Base-by-base conservation (phyloP, 1,140 invertebrate genomes). In the Zaprionus inermis region DNA sequence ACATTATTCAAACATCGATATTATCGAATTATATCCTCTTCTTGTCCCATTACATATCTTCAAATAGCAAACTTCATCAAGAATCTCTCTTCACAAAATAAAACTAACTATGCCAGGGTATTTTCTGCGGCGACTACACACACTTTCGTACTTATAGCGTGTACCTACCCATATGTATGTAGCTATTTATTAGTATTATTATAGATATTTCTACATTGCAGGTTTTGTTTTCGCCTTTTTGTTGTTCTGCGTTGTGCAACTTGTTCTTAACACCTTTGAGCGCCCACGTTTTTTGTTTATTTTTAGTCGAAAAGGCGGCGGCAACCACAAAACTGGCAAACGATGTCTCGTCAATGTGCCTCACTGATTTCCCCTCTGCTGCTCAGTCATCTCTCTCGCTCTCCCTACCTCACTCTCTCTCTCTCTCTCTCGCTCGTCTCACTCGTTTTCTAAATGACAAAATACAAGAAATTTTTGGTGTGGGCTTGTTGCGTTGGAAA, bases 211-310 rank as follows among this genome's bases (percentile, higher is more conserved):
- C 24, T 56, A 32, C 18, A 59, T 41, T 75, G 64, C 73, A 81
- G 44, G 78, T 80, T 24, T 60, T 61, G 41, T 55, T 58, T 54
- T 70, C 16, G 60, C 4, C 36, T 77, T 72, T 78, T 36, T 70
- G 51, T 56, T 44, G 38, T 44, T 56, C 58, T 58, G 49, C 70
- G 36, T 76, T 82, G 68, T 77, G 76, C 83, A 86, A 89, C 84
- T 88, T 89, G 84, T 88, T 88, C 84, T 88, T 75, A 89, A 88
- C 84, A 88, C 84, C 84, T 88, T 84, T 67, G 57, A 36, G 81
- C 83, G 83, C 83, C 84, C 83, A 88, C 83, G 73, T 88, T 77
- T 88, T 56, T 63, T 59, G 54, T 57, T 74, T 88, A 88, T 88
- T 88, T 88, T 88, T 88, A 88, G 83, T 78, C 55, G 32, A 63